Evolutionary conservation across 23 tunicate species (phyloP), one percentile per base, ranked within the genome.

Genomic region (Styela plicata): DNA sequence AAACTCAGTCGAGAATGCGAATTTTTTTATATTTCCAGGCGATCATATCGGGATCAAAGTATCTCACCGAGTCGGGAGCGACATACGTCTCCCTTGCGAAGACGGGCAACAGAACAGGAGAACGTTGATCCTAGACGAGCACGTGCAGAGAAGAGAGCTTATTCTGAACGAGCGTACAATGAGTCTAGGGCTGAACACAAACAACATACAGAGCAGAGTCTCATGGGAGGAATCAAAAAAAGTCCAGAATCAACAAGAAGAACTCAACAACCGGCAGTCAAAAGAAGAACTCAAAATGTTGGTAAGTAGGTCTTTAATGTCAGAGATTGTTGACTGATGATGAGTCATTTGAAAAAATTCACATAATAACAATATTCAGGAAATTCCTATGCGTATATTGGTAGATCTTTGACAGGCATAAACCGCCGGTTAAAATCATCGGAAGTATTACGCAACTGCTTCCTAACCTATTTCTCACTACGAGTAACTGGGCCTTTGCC

Each of bases 111-210:
- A 44, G 13, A 44, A 7, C 57, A 44, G 13, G 57, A 44, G 13
- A 44, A 44, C 57, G 57, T 29, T 29, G 71, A 67, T 18, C 30
- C 31, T 0, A 27, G n/a, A 22, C n/a, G 71, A 1, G 57, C 57
- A 44, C 19, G 71, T 0, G 31, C n/a, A 25, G 31, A 27, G 17
- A 29, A 67, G 22, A 67, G 71, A 67, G 71, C n/a, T 18, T 67
- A 67, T 67, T 67, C 86, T n/a, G 34, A 74, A 67, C 74, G 92
- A 24, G 85, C 83, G 25, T 74, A 64, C 36, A 88, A 86, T 69
- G 92, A 88, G 53, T 74, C 86, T 1, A 76, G 86, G 33, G 57
- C 52, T 28, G 36, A 17, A 76, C 5, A 22, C 29, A 76, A 76
- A 2, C 64, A 76, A 76, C 57, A 44, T 13, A 44, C 57, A 5